Conservation (phyloP, 2,113 vertebrate species). For the Nyctereutes procyonoides region DNA sequence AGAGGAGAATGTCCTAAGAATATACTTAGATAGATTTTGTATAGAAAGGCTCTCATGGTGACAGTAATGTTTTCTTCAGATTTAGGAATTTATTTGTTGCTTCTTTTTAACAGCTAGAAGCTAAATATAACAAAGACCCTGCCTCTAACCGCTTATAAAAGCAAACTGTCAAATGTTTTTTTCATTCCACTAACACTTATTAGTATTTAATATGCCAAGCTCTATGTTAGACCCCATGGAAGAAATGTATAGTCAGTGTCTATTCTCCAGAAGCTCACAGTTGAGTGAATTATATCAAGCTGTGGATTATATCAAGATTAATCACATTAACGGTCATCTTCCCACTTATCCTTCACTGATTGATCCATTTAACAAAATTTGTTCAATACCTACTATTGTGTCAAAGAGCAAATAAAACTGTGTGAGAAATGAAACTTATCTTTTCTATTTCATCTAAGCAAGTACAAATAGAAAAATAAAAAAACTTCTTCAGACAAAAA, state of each 20-base stretch:
- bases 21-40: not conserved
- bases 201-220: not conserved
- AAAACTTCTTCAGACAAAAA: constrained; percentile 59
- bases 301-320: not conserved
- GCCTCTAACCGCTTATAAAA: not conserved
- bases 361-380: not conserved
- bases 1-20: not conserved
- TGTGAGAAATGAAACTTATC: not conserved
- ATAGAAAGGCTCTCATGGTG: not conserved
- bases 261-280: not conserved
- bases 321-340: not conserved
- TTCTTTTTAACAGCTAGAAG: not conserved
- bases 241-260: not conserved
- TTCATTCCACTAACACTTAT: not conserved
- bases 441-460: not conserved
- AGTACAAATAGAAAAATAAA: not conserved
- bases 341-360: not conserved
- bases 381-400: not conserved
- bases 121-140: not conserved
- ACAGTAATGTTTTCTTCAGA: not conserved
- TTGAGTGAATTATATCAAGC: not conserved
- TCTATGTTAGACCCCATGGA: not conserved
- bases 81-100: not conserved
- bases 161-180: not conserved
- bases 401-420: constrained; percentile 32